Conservation (phyloP, 2,797 vertebrate species). For the Cephalopachus bancanus region DNA sequence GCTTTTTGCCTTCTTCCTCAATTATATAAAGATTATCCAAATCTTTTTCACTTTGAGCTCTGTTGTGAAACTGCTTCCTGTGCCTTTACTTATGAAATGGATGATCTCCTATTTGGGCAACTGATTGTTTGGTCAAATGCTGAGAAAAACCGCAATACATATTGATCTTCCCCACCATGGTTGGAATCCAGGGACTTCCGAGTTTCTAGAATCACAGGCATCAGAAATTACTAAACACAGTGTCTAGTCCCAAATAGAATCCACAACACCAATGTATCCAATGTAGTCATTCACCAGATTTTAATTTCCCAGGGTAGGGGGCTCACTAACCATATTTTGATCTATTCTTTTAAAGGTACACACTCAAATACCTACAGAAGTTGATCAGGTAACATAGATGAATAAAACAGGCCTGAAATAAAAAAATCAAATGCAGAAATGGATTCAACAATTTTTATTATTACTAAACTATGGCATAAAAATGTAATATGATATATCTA, state of each 20-base stretch:
- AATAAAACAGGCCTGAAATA: slow-evolving; percentile 11
- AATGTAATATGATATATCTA: slow-evolving; percentile 70
- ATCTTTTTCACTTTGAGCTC: neutral
- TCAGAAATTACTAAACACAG: neutral
- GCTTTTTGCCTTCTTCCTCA: neutral
- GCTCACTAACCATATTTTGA: neutral
- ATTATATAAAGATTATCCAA: neutral
- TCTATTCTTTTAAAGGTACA: neutral
- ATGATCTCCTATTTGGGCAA: neutral
- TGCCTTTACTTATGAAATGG: neutral
- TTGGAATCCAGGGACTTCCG: neutral
- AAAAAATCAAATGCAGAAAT: slow-evolving; percentile 69
- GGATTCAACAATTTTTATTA: slow-evolving; percentile 62
- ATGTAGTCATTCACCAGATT: neutral
- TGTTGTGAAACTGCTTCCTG: neutral
- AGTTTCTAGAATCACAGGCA: neutral
- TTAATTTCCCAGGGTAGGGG: neutral
- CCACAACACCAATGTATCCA: neutral
- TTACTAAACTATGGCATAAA: slow-evolving; percentile 53
- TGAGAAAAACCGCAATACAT: neutral
- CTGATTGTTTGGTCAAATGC: neutral
- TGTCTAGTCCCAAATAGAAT: neutral
- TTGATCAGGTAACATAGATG: neutral
- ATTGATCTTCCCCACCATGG: neutral
- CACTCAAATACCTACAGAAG: neutral